Percentiles rank a stretch among this genome's conserved stretches.
Conservation (phyloP, 2,888 invertebrate species). For the Strigamia transsilvanica region DNA sequence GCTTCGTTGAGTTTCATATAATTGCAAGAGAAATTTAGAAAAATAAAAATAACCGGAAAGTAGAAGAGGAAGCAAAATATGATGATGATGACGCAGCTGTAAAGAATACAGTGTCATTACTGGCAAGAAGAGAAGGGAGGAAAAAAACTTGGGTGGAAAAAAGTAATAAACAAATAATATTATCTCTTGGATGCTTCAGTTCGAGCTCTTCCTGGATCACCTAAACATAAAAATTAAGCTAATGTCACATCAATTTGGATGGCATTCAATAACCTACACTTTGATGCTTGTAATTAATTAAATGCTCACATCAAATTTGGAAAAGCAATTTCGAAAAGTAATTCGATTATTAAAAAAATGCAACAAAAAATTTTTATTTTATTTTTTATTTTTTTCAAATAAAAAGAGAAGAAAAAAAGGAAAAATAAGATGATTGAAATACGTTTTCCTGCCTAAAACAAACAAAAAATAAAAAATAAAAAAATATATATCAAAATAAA, state of each 20-base stretch:
- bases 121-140: too few relatives aligned
- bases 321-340: constrained; percentile 27
- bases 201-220: not conserved
- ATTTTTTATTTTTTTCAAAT: too few relatives aligned
- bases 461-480: not conserved
- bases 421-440: not conserved
- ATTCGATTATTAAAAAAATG: not conserved
- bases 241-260: constrained; percentile 34
- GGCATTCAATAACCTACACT: not conserved
- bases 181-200: too few relatives aligned
- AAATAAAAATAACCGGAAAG: not conserved
- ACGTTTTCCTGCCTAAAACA: not conserved
- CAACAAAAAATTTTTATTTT: not conserved
- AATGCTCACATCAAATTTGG: not conserved
- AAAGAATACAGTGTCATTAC: not conserved
- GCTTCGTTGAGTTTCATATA: constrained; percentile 34
- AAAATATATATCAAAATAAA: not conserved
- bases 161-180: too few relatives aligned
- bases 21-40: constrained; percentile 1
- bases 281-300: not conserved
- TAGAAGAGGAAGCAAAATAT: not conserved
- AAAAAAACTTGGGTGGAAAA: not conserved
- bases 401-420: not conserved
- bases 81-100: constrained; percentile 23
- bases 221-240: not conserved